Base-by-base conservation (phyloP, 1,140 invertebrate genomes). In the Ostrea denselamellosa region DNA sequence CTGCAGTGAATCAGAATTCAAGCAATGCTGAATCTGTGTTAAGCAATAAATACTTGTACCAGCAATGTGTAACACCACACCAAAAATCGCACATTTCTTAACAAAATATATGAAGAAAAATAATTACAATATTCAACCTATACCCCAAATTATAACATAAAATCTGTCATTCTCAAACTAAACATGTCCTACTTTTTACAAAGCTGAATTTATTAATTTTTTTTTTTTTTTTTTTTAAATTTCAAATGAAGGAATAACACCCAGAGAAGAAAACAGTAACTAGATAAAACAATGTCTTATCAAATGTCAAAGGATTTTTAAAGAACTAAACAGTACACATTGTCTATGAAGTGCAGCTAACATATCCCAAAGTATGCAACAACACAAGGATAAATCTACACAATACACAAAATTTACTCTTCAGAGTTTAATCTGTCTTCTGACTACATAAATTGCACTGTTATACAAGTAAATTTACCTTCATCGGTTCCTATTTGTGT, bases 341-440 rank as follows among this genome's bases (percentile, higher is more conserved):
- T 9, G 68, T 77, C 68, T 77, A 77, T 77, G 25, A 25, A 77
- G 68, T 77, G 68, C 68, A 77, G 68, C 68, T 77, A 77, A 77
- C 68, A 77, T 77, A 28, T 77, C 68, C 68, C 68, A 77, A 77
- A 77, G 25, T 77, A 77, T 77, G 68, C 68, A 77, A 77, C 68
- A 77, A 77, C 68, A 77, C 68, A 77, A 77, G 68, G 68, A 77
- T 77, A 77, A 25, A 77, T 77, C 68, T 77, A 77, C 68, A 77
- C 68, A 77, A 77, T 77, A 77, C 68, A 77, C 2, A 77, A 28
- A 28, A 14, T 77, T 34, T 34, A 77, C 68, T 28, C 8, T 28
- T 77, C 68, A 14, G 68, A 77, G 68, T 77, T 77, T 77, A 34
- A 77, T 28, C 68, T 25, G 25, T 77, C 68, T 77, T 77, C 25